Evolutionary conservation across 2,113 vertebrate genomes (phyloP).

Genomic region (Pelmatolapia mariae): DNA sequence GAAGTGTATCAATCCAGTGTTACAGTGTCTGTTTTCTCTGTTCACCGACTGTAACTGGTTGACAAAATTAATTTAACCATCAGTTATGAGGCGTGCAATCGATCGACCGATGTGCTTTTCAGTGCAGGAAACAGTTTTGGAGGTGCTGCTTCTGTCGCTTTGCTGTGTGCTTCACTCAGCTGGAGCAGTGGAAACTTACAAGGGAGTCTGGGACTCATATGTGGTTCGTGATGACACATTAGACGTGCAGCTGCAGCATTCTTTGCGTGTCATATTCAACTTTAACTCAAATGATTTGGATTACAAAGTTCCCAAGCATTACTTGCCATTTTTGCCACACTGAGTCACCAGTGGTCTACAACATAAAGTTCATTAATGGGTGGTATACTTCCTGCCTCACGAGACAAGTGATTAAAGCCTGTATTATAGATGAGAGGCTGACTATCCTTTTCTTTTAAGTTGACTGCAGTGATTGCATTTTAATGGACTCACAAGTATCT

Average conservation of each 20-base stretch:
- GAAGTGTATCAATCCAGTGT: neutral
- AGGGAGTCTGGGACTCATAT: slow-evolving; percentile 8
- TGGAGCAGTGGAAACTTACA: slow-evolving; percentile 34
- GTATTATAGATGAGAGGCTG: neutral
- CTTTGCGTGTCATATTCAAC: neutral
- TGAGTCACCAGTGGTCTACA: neutral
- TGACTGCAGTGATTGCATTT: neutral
- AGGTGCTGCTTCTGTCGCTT: neutral
- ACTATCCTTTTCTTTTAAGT: neutral
- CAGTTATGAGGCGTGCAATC: neutral
- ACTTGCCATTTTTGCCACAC: neutral
- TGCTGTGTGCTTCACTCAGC: neutral
- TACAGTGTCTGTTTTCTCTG: neutral
- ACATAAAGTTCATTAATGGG: neutral
- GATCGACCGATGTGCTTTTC: neutral
- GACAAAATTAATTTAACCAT: neutral
- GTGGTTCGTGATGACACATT: slow-evolving; percentile 17
- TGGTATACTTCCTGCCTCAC: neutral
- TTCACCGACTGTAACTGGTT: neutral
- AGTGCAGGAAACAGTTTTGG: neutral
- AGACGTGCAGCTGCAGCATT: slow-evolving; percentile 16
- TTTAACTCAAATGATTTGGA: neutral
- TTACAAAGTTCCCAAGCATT: neutral
- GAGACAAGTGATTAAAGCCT: neutral
- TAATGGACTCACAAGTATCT: neutral